phyloP scores from a whole-genome alignment of 2,888 invertebrate genomes.

The Drosophila subsilvestris region DNA sequence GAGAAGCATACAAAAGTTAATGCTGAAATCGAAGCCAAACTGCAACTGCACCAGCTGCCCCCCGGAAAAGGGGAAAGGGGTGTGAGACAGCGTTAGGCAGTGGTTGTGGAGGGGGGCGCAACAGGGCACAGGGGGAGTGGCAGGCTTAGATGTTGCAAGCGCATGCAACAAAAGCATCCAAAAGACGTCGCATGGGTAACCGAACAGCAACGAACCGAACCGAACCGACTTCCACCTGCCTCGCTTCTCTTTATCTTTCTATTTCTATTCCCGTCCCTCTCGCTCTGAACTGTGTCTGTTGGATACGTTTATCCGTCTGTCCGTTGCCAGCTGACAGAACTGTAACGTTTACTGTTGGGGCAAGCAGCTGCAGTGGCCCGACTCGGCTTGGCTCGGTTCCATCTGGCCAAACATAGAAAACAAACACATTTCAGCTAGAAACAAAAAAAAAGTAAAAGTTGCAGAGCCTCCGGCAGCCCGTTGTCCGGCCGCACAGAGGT shows the following conservation, averaged over 20 bases:
- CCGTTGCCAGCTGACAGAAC: conserved; percentile 62
- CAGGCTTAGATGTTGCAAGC: conserved; percentile 69
- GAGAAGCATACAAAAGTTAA: conserved; percentile 38
- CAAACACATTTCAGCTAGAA: conserved; percentile 55
- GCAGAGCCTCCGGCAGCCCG: not conserved
- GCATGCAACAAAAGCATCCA: conserved; percentile 63
- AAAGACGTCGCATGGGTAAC: conserved; percentile 15
- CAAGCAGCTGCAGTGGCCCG: conserved; percentile 60
- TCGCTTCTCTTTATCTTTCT: conserved; percentile 6
- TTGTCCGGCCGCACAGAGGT: conserved; percentile 12
- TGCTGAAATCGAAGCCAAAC: conserved; percentile 57
- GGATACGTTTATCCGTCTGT: conserved; percentile 41
- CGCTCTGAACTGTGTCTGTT: conserved; percentile 60
- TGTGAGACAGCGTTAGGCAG: not conserved
- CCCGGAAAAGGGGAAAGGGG: conserved; percentile 27
- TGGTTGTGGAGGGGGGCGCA: conserved; percentile 2
- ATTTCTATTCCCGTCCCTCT: conserved; percentile 44
- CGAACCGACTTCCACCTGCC: conserved; percentile 18
- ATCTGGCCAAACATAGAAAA: conserved; percentile 74
- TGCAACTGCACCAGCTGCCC: conserved; percentile 45
- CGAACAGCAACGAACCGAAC: not conserved
- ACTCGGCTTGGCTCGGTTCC: conserved; percentile 60
- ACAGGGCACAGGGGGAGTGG: conserved; percentile 35
- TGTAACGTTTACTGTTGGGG: conserved; percentile 62
- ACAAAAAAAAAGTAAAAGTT: conserved; percentile 67